These are phyloP conservation scores for Drosophila putrida DNA, from an alignment of 2,888 invertebrate genomes.

Conservation along the genomic window DNA sequence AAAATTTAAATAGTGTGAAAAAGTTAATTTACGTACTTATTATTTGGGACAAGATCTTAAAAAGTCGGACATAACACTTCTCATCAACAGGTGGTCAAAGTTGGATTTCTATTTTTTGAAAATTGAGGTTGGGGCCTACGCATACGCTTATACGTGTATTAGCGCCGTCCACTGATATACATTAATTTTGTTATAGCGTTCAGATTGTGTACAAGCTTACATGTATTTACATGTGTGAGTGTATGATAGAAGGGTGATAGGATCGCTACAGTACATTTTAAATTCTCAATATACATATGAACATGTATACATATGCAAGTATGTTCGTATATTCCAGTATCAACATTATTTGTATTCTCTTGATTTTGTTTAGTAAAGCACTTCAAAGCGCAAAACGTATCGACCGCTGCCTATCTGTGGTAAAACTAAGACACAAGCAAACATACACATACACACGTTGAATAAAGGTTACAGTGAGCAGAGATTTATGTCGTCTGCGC, in stretches of 20 bases:
- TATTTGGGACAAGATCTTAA: too few relatives aligned
- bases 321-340: conserved; percentile 3
- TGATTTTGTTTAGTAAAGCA: conserved; percentile 20
- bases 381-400: conserved; percentile 29
- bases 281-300: neutral
- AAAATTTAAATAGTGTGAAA: too few relatives aligned
- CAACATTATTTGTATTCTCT: conserved; percentile 11
- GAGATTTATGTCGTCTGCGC: conserved; percentile 73
- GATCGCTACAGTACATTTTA: neutral
- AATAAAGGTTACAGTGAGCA: conserved; percentile 30
- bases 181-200: neutral
- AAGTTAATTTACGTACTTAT: too few relatives aligned
- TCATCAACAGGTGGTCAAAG: too few relatives aligned
- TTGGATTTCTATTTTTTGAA: too few relatives aligned
- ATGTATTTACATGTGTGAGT: neutral
- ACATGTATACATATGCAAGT: neutral
- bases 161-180: too few relatives aligned
- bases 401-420: conserved; percentile 23
- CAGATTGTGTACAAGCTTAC: neutral
- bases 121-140: too few relatives aligned
- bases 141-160: too few relatives aligned
- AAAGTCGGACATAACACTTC: too few relatives aligned
- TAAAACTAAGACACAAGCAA: conserved; percentile 16
- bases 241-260: neutral
- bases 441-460: conserved; percentile 5